phyloP scores from a whole-genome alignment of 2,113 vertebrate genomes.

The Tichodroma muraria region DNA sequence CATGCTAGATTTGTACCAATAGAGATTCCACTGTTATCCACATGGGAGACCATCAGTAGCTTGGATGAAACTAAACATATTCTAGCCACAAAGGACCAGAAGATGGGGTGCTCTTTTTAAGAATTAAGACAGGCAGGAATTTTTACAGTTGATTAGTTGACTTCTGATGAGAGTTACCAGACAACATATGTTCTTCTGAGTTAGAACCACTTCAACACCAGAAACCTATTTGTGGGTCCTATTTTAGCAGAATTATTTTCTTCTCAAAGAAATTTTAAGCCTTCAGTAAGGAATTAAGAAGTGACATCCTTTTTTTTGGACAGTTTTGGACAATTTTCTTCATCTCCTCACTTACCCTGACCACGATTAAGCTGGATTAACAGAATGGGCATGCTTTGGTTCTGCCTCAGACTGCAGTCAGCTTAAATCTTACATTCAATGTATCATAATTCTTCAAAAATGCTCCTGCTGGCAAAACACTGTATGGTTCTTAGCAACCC shows the following conservation, averaged over 20 bases:
- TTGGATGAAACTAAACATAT: neutral
- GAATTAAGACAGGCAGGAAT: neutral
- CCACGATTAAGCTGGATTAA: neutral
- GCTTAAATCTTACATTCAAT: neutral
- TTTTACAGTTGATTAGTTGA: neutral
- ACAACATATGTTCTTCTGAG: neutral
- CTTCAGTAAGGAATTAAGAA: neutral
- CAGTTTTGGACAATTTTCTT: neutral
- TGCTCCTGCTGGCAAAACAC: neutral
- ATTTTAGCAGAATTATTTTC: neutral
- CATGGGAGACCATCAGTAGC: neutral
- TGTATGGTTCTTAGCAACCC: neutral
- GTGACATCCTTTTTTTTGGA: neutral
- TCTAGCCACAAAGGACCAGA: neutral
- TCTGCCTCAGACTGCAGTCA: neutral
- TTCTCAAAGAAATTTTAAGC: neutral
- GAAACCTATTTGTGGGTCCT: neutral
- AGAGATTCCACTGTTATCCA: neutral
- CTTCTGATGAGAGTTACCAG: neutral
- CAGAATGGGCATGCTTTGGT: neutral
- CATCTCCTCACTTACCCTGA: neutral
- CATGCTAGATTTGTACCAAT: neutral
- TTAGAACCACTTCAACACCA: neutral
- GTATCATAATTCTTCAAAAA: neutral
- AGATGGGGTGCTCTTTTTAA: neutral